Base-by-base conservation (phyloP, 2,797 vertebrate genomes). In the Sebastes itinus region DNA sequence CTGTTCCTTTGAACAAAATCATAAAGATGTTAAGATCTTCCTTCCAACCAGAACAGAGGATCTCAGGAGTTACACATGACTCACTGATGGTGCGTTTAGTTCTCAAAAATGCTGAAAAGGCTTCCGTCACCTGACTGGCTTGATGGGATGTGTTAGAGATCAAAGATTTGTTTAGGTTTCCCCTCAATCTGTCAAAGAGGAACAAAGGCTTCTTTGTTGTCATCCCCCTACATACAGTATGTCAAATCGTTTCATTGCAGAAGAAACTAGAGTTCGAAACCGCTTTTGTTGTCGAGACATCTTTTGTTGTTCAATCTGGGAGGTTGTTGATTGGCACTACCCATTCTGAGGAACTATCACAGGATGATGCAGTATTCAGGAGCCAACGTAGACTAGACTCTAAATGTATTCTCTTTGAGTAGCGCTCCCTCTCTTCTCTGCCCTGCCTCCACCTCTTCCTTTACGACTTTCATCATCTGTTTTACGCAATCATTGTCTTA, bases 101-200 rank as follows among this genome's bases (percentile, higher is more conserved):
- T 77, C 22, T 81, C 67, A 68, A 72, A 78, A 59, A 4, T 49
- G 33, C 72, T 60, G 82, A 64, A 35, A 38, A 72, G 23, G 5
- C 63, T 73, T 71, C 49, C 8, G 22, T 73, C 65, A 52, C 70
- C 61, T 1, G 6, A 18, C 67, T 66, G 1, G 28, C 64, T 69
- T 25, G 67, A 86, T 63, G 63, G 71, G 56, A 75, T 64, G 56
- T 28, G 56, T 75, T 78, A 22, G 65, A 82, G 75, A 90, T 86
- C 81, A 87, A 75, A 92, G 73, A 75, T 85, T 82, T 83, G 69
- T 80, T 83, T 81, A 70, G 56, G 74, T 77, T 81, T 72, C 70
- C 38, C 18, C 46, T 0, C 23, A 72, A 77, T 77, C 78, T 77
- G 80, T 87, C 79, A 82, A 25, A 78, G 59, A 78, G 77, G 49